Base-by-base conservation (phyloP, 1,140 invertebrate species). In the Cotesia glomerata region DNA sequence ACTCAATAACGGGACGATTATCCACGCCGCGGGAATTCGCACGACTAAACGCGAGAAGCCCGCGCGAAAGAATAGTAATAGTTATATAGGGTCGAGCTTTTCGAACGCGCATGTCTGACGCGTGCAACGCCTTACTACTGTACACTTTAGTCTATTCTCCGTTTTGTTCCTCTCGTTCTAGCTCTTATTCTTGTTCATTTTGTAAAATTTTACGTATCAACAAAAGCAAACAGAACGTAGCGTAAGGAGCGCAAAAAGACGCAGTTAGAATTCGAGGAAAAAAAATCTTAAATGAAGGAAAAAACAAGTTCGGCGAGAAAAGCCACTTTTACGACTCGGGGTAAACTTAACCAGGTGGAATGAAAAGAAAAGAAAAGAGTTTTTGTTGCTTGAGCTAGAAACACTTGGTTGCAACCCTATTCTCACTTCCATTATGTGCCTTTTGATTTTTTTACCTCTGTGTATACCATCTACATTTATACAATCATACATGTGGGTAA, bases 101-200 rank as follows among this genome's bases (percentile, higher is more conserved):
- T 34, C 39, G 5, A 45, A 64, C 66, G 83, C 83, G 83, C 82
- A 82, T 82, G 83, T 80, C 83, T 77, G 80, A 79, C 80, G 82
- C 71, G 66, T 64, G 51, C 74, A 35, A 73, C 16, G 18, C 16
- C 32, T 77, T 69, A 79, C 78, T 74, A 77, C 76, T 76, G 71
- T 51, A 45, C 39, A 9, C 39, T 11, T 7, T 7, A 45, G 39
- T 45, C 39, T 45, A 45, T 45, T 45, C 39, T 45, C 11, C 39
- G 39, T 45, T 45, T 9, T 11, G 7, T 45, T 45, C 8, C 32
- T 45, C 39, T 45, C 11, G 7, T 7, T 45, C 11, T 9, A 2
- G 7, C 11, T 45, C 11, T 34, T 61, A 34, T 32, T 61, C 9
- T 9, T 7, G 7, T 61, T 18, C 32, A 11, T 61, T 26, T 61